Base-by-base conservation (phyloP, 2,888 invertebrate genomes). In the Dromius quadrimaculatus region DNA sequence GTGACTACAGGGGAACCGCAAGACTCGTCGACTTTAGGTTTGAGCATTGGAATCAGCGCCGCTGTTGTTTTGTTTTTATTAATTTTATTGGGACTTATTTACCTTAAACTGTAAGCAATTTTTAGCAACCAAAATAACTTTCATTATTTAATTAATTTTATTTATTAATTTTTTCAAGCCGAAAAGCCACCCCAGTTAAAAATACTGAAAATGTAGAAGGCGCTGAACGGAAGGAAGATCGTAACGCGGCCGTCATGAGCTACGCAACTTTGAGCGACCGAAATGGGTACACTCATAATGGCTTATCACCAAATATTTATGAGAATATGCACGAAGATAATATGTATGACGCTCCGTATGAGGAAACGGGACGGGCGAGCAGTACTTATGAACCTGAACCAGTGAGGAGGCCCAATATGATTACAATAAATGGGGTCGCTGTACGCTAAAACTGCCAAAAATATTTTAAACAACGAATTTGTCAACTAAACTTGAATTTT, bases 351-450 rank as follows among this genome's bases (percentile, higher is more conserved):
- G 89, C 91, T 1, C 92, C 92, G 0, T 92, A 92, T 80, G 88
- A 88, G 77, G 88, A 91, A 77, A 87, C 86, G 75, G 81, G 85
- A 62, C 81, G 85, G 19, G 86, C 86, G 70, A 86, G 86, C 73
- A 86, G 85, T 59, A 86, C 86, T 5, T 87, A 87, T 77, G 88
- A 88, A 76, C 90, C 91, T 0, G 91, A 91, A 75, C 91, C 92
- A 6, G 81, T 86, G 0, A 83, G 86, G 34, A 78, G 81, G 71
- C 84, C 84, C 72, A 88, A 88, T 54, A 89, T 89, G 17, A 92
- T 95, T 77, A 95, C 95, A 45, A 94, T 95, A 76, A 95, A 95
- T 79, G 95, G 94, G 5, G 94, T 94, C 50, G 90, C 94, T 36
- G 93, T 94, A 59, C 90, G 93, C 85, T 94, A 87, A 83, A 22